Evolutionary conservation across 2,888 invertebrate genomes (phyloP).

Genomic region (Scelioninae gen. 2): DNA sequence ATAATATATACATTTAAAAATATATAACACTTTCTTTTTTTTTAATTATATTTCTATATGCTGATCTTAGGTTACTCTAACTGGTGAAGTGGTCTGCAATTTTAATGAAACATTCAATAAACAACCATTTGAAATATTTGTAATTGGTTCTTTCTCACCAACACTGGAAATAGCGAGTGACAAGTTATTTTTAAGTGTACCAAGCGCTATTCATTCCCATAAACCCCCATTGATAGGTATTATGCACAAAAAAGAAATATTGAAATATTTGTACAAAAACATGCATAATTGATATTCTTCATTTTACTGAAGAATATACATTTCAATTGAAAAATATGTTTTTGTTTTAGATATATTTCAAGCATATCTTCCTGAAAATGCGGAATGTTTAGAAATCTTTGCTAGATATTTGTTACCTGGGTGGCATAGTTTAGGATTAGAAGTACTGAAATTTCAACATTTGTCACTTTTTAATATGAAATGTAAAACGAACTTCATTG

Average conservation of each 20-base stretch:
- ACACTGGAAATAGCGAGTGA: conserved; percentile 74
- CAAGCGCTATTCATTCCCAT: conserved; percentile 95
- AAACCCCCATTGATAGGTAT: conserved; percentile 90
- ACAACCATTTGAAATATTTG: conserved; percentile 91
- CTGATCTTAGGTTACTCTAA: conserved; percentile 83
- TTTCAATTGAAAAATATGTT: too few species aligned
- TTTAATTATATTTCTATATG: too few species aligned
- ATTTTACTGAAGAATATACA: too few species aligned
- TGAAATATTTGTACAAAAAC: too few species aligned
- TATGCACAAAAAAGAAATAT: too few species aligned
- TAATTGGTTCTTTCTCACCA: conserved; percentile 77
- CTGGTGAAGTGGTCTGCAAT: conserved; percentile 82
- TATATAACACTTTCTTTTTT: too few species aligned
- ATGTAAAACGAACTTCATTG: too few species aligned
- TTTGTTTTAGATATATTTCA: conserved; percentile 79
- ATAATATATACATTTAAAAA: too few species aligned
- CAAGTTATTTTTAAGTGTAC: conserved; percentile 86
- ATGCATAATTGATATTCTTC: too few species aligned
- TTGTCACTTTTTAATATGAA: conserved; percentile 67
- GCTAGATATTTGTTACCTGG: conserved; percentile 91
- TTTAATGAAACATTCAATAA: conserved; percentile 83
- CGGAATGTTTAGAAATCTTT: conserved; percentile 90
- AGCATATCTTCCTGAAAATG: conserved; percentile 77
- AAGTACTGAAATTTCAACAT: conserved; percentile 90
- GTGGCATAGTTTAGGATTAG: conserved; percentile 91